Base-by-base conservation (phyloP, 2,113 vertebrate species). In the Urocynchramus pylzowi region DNA sequence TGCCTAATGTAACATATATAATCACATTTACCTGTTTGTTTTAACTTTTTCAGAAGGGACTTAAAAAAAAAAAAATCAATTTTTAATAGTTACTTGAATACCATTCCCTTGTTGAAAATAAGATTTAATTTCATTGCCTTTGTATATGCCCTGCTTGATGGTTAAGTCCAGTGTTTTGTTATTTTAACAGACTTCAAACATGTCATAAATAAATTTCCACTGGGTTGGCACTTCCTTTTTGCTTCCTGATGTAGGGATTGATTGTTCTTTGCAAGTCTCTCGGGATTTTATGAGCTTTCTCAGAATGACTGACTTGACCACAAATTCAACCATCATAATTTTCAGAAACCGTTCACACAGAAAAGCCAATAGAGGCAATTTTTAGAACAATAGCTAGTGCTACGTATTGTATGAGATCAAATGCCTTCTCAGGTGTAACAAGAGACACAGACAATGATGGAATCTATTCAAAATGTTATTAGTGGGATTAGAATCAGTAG, bases 181-280 rank as follows among this genome's bases (percentile, higher is more conserved):
- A 97, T 98, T 98, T 97, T 91, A 97, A 97, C 93, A 95, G 93
- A 93, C 97, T 97, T 98, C 96, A 97, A 98, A 96, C 73, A 42
- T 94, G 91, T 95, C 97, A 97, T 96, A 97, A 97, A 98, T 97
- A 96, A 95, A 96, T 98, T 98, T 97, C 97, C 97, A 97, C 84
- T 98, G 98, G 97, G 97, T 94, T 98, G 95, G 97, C 93, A 97
- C 95, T 98, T 98, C 98, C 98, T 97, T 97, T 97, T 98, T 97
- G 96, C 96, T 98, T 98, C 97, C 98, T 98, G 97, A 95, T 97
- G 82, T 89, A 96, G 93, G 68, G 75, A 95, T 91, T 89, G 94
- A 97, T 98, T 98, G 97, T 98, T 98, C 96, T 95, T 95, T 94
- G 92, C 69, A 64, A 73, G 54, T 93, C 97, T 89, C 97, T 44